Evolutionary conservation across 2,888 invertebrate species (phyloP).

Genomic region (Hyalella azteca): DNA sequence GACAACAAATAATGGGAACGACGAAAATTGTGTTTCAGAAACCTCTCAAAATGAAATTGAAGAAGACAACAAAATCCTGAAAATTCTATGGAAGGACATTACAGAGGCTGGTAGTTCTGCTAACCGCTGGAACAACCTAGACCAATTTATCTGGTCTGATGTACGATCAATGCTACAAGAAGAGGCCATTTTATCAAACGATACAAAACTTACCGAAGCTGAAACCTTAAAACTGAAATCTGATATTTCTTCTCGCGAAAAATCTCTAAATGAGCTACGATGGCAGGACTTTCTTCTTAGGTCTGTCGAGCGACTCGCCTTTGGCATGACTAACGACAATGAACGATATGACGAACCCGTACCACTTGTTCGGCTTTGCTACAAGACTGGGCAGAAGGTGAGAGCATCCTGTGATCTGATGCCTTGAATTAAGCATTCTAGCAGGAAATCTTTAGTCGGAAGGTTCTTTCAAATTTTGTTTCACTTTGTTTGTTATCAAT

Average conservation of each 20-base stretch:
- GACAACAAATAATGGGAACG: no score
- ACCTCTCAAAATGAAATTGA: background rate
- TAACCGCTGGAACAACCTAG: background rate
- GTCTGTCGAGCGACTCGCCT: background rate
- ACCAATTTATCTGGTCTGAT: background rate
- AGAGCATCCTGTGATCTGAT: no score
- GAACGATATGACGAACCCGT: background rate
- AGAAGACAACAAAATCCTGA: background rate
- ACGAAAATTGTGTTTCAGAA: no score
- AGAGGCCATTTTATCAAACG: background rate
- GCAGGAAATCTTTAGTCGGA: no score
- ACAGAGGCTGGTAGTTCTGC: background rate
- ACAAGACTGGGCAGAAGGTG: background rate
- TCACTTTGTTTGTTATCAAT: no score
- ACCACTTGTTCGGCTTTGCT: slow-evolving; percentile 1
- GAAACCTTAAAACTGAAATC: background rate
- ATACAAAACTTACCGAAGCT: background rate
- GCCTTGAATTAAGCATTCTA: no score
- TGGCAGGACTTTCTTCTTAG: background rate
- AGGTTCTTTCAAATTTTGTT: no score
- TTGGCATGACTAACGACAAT: background rate
- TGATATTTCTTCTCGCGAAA: background rate
- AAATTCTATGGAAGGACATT: background rate
- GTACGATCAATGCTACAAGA: background rate
- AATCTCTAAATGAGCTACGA: background rate